A percentile compares a stretch with the other conserved stretches of the same genome.
These are phyloP conservation scores for Arenaria interpres DNA, from an alignment of 2,113 vertebrate genomes.

Conservation along the genomic window DNA sequence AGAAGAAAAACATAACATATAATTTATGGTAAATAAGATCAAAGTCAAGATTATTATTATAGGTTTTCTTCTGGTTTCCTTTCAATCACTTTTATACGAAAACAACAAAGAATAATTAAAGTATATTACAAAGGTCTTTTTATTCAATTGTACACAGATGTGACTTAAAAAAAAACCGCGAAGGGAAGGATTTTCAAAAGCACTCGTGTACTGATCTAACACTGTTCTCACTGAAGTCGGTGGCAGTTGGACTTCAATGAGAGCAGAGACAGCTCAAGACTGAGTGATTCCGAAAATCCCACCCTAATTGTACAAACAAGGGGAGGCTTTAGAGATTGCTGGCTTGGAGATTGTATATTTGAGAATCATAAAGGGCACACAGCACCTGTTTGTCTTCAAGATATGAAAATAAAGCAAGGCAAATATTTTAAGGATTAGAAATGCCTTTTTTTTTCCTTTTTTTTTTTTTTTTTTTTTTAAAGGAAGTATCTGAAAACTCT, in stretches of 20 bases:
- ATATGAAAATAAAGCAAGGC: slow-evolving; percentile 69
- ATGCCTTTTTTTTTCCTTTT: not conserved
- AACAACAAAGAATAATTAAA: slow-evolving; percentile 51
- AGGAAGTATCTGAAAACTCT: slow-evolving; percentile 32
- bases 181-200: slow-evolving; percentile 12
- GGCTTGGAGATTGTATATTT: slow-evolving; percentile 55
- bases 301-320: slow-evolving; percentile 67
- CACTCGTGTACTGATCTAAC: not conserved
- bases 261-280: slow-evolving; percentile 5
- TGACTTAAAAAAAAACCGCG: not conserved
- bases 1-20: slow-evolving; percentile 20
- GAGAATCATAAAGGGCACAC: slow-evolving; percentile 65
- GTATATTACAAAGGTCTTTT: slow-evolving; percentile 44
- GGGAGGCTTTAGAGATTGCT: slow-evolving; percentile 56
- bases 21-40: slow-evolving; percentile 50
- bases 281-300: slow-evolving; percentile 33
- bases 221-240: not conserved
- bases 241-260: slow-evolving; percentile 15
- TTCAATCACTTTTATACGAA: slow-evolving; percentile 50
- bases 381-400: slow-evolving; percentile 69
- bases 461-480: not conserved
- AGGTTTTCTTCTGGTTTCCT: slow-evolving; percentile 38
- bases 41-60: slow-evolving; percentile 44
- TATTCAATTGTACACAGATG: slow-evolving; percentile 50
- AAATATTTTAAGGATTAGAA: slow-evolving; percentile 71